Base-by-base conservation (phyloP, 1,140 invertebrate species). In the Leguminivora glycinivorella region DNA sequence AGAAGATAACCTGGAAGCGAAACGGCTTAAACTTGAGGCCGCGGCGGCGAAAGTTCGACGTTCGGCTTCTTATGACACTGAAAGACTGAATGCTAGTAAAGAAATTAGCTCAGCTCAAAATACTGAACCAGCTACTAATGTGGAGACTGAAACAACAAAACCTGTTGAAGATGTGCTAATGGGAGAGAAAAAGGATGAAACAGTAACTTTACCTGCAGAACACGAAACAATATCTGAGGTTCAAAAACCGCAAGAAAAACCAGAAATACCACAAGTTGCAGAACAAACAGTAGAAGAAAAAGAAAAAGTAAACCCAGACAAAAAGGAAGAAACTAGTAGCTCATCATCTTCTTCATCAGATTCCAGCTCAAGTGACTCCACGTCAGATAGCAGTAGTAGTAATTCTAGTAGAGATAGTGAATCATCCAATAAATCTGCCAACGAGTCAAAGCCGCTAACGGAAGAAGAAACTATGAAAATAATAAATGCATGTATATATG, bases 401-500 rank as follows among this genome's bases (percentile, higher is more conserved):
- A 81, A 85, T 47, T 89, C 89, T 3, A 87, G 81, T 17, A 83
- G 82, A 70, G 87, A 89, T n/a, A 89, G 84, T 40, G 84, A 88
- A 26, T 74, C 76, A 14, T 88, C 84, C n/a, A 85, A 72, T 67
- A 88, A 88, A 70, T 87, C 88, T n/a, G 74, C 78, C 3, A 75
- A 81, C 71, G 83, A 87, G 38, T 72, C 82, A 1, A 86, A 84
- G 72, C 75, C 83, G 2, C 76, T 92, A 74, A 77, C 81, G 5
- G 85, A 88, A 17, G 84, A 90, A 43, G 88, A 93, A 75, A 88
- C 93, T 24, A 87, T 88, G 77, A 84, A 85, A 72, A 92, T 93
- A 60, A 88, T 92, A 7, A 79, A 82, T 58, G 84, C 84, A 17
- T 98, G 97, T 86, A 81, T 98, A 24, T 92, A 93, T 79, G 97